Conservation (phyloP, 2,113 vertebrate species). For the Apeltes quadracus region DNA sequence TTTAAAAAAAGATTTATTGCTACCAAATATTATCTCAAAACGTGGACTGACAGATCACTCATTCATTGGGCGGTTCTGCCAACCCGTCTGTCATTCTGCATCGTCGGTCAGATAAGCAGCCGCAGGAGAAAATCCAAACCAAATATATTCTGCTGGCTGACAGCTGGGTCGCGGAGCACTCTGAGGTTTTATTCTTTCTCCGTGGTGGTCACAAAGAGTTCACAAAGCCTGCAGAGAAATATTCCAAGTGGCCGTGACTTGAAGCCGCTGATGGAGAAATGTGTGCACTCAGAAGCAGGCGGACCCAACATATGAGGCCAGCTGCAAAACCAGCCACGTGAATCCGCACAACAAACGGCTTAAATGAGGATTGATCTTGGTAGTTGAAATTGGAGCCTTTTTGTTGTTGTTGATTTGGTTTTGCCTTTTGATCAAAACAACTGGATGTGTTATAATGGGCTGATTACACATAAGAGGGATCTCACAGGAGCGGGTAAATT, state of each 20-base stretch:
- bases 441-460: background rate
- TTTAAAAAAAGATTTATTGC: conserved; percentile 1
- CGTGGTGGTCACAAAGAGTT: background rate
- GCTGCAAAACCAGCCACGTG: background rate
- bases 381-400: background rate
- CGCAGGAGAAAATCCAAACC: conserved; percentile 3
- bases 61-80: background rate
- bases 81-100: conserved; percentile 8
- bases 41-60: background rate
- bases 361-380: background rate
- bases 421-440: conserved; percentile 25
- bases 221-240: background rate
- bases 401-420: background rate
- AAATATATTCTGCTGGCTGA: conserved; percentile 11
- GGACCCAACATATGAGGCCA: background rate
- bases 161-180: conserved; percentile 3
- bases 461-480: conserved; percentile 5
- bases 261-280: conserved; percentile 1
- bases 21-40: background rate
- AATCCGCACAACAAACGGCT: background rate
- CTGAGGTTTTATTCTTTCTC: conserved; percentile 12
- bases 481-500: conserved; percentile 19
- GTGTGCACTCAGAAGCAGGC: background rate
- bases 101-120: background rate
- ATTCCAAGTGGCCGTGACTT: conserved; percentile 1